These are phyloP conservation scores for Amphipoea oculea DNA, from an alignment of 2,888 invertebrate species.

Conservation along the genomic window DNA sequence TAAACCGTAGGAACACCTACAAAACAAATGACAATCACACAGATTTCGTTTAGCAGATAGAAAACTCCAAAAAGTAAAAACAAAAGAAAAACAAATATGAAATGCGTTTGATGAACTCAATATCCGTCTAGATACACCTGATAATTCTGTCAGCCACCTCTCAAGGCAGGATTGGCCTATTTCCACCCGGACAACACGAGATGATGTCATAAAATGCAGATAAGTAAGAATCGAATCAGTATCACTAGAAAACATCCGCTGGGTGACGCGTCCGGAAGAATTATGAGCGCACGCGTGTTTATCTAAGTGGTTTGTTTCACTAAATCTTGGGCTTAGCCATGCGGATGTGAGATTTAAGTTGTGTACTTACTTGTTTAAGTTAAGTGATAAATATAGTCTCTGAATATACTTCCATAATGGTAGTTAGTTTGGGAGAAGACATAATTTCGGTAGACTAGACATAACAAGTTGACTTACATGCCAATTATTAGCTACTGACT, in stretches of 20 bases:
- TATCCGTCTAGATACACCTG: conserved; percentile 33
- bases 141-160: conserved; percentile 40
- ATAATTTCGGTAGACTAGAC: neutral
- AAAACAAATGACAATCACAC: neutral
- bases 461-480: neutral
- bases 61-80: conserved; percentile 13
- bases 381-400: conserved; percentile 55
- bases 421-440: conserved; percentile 19
- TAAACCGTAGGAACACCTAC: neutral
- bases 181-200: conserved; percentile 40
- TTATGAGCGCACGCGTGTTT: conserved; percentile 51
- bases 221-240: conserved; percentile 62
- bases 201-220: conserved; percentile 63
- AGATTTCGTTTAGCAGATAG: neutral
- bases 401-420: conserved; percentile 20
- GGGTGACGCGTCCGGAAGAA: conserved; percentile 59
- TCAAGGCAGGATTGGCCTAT: conserved; percentile 38
- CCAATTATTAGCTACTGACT: conserved; percentile 5
- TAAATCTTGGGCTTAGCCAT: conserved; percentile 55
- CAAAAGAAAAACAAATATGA: neutral
- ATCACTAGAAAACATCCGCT: conserved; percentile 62
- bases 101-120: conserved; percentile 6
- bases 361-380: conserved; percentile 53
- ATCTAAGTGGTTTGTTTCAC: conserved; percentile 62
- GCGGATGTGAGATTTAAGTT: conserved; percentile 60